Base-by-base conservation (phyloP, 2,113 vertebrate genomes). In the Meriones unguiculatus region DNA sequence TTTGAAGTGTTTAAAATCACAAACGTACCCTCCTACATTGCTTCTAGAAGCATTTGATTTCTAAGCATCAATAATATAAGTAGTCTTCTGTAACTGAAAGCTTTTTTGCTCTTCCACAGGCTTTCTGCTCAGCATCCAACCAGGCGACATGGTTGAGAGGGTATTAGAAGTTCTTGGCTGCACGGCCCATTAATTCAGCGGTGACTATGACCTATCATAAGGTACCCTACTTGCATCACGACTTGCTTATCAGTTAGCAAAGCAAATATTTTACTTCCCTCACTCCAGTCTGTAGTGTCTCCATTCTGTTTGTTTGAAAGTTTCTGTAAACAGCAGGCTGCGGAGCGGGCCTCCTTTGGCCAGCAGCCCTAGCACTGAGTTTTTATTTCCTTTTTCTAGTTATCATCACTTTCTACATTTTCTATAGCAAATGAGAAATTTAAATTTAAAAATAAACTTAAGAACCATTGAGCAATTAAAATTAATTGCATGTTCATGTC, bases 181-280 rank as follows among this genome's bases (percentile, higher is more conserved):
- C 32, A 84, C 30, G 41, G 4, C 15, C 9, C 52, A 15, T 32
- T 20, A 3, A 30, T 38, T 9, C 41, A 41, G 81, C 0, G 25
- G 12, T 10, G 78, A 20, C 38, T 65, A 1, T 54, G n/a, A 77
- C 62, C 70, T 57, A 30, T 77, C 28, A 17, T 14, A 3, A 75
- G 93, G 87, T 46, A 2, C 69, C 76, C 38, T 80, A 22, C 92
- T 95, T 28, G 67, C 54, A 73, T 3, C 5, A 52, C 73, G 88
- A 90, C 70, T n/a, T 14, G 70, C 87, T 95, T 87, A 90, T 95
- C 95, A 88, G 94, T 38, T 28, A 86, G 87, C 89, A 97, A 95
- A 81, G 90, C 91, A 96, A 95, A 92, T 93, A 95, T 81, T 90
- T 96, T 4, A 62, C 76, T 94, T 93, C 67, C 82, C 38, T 78